A percentile compares a stretch with the other conserved stretches of the same genome.
Conservation (phyloP, 1,140 invertebrate genomes). For the Galendromus occidentalis region DNA sequence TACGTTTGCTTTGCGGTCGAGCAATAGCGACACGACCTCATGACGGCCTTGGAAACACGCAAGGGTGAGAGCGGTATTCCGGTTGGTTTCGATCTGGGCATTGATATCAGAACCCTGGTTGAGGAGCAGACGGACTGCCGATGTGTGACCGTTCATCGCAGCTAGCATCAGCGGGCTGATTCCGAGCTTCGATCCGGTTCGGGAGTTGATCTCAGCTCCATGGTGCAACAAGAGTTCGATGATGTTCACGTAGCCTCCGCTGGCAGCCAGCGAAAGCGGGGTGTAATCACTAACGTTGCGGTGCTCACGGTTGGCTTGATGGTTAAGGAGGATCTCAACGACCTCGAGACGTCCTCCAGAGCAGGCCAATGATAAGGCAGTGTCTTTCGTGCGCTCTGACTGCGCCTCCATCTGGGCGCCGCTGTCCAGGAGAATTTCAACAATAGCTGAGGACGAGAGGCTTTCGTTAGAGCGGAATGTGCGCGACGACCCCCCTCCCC, state of each 20-base stretch:
- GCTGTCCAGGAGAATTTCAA: conserved; percentile 77
- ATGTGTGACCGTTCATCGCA: conserved; percentile 97
- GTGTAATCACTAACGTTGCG: conserved; percentile 98
- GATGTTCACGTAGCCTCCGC: conserved; percentile 95
- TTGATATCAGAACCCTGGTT: conserved; percentile 99
- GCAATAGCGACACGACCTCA: conserved; percentile 83
- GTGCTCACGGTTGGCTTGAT: conserved; percentile 92
- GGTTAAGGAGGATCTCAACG: conserved; percentile 68
- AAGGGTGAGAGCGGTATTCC: conserved; percentile 92
- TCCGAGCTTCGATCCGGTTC: conserved; percentile 85
- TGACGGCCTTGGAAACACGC: conserved; percentile 98
- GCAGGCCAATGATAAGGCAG: conserved; percentile 86
- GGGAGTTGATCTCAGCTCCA: conserved; percentile 92
- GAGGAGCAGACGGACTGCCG: conserved; percentile 52
- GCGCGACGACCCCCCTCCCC: no score
- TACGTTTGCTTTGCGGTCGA: conserved; percentile 93
- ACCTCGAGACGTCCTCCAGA: conserved; percentile 72
- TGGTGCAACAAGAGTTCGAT: conserved; percentile 70
- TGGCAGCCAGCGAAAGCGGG: conserved; percentile 86
- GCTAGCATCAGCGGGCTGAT: conserved; percentile 98
- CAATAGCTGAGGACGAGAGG: conserved; percentile 38
- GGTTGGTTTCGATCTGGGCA: conserved; percentile 97
- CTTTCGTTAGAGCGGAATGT: no score
- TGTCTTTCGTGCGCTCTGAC: conserved; percentile 95
- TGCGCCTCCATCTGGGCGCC: conserved; percentile 91